A percentile compares a stretch with the other conserved stretches of the same genome.
These are phyloP conservation scores for Ichneumoninae sp. DNA, from an alignment of 2,888 invertebrate genomes.

Conservation along the genomic window DNA sequence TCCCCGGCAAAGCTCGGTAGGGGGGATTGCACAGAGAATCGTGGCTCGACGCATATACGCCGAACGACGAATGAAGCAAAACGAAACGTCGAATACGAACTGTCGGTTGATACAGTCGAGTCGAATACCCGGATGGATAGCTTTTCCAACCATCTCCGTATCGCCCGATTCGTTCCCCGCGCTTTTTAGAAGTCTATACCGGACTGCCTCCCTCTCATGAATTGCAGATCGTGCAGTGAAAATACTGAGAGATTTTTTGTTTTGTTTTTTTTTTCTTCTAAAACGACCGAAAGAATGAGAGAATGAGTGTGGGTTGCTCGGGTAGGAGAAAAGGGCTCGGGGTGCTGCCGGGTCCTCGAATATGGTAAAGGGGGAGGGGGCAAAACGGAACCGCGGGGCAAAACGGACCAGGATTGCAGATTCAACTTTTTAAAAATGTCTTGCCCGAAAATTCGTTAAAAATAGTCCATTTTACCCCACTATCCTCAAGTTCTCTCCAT, in stretches of 20 bases:
- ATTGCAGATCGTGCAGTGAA: slow-evolving; percentile 52
- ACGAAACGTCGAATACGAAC: slow-evolving; percentile 14
- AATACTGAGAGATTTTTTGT: slow-evolving; percentile 32
- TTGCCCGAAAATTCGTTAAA: too few relatives aligned
- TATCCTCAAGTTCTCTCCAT: neutral
- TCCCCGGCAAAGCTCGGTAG: neutral
- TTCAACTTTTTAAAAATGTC: too few relatives aligned
- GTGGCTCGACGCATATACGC: neutral
- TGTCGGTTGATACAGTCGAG: slow-evolving; percentile 41
- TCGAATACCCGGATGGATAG: slow-evolving; percentile 36
- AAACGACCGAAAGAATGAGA: slow-evolving; percentile 16
- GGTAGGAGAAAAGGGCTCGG: slow-evolving; percentile 1
- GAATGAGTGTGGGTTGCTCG: neutral
- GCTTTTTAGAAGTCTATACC: slow-evolving; percentile 30
- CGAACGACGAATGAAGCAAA: slow-evolving; percentile 40
- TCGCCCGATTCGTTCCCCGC: slow-evolving; percentile 10
- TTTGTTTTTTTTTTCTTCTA: neutral
- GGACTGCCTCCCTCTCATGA: slow-evolving; percentile 48
- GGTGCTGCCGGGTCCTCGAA: slow-evolving; percentile 12
- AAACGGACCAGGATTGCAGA: too few relatives aligned
- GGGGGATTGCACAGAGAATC: neutral
- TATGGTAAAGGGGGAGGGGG: neutral
- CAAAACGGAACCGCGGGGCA: too few relatives aligned
- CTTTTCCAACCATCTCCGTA: slow-evolving; percentile 25
- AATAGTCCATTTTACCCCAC: too few relatives aligned